phyloP scores from a whole-genome alignment of 2,888 invertebrate genomes.

The Noctua janthina region DNA sequence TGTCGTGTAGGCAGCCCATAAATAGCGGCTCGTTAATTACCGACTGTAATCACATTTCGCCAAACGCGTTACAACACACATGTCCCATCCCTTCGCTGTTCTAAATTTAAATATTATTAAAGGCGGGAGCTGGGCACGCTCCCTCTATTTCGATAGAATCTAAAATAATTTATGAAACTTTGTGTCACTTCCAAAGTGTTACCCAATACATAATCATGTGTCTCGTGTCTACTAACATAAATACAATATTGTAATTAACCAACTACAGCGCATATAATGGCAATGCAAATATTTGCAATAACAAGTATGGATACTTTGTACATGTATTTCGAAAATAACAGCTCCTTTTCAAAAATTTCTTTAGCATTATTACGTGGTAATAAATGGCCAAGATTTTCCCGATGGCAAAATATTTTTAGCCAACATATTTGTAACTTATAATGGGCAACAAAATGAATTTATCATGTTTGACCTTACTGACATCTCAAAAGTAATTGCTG shows the following conservation, averaged over 20 bases:
- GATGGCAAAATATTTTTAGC: not conserved
- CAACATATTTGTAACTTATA: not conserved
- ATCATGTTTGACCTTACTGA: not conserved
- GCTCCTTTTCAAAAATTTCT: not conserved
- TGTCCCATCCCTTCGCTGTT: constrained; percentile 90
- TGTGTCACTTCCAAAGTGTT: constrained; percentile 68
- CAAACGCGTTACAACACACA: constrained; percentile 90
- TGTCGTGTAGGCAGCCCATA: constrained; percentile 74
- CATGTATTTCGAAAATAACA: constrained; percentile 22
- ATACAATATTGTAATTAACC: constrained; percentile 50
- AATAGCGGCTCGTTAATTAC: constrained; percentile 89
- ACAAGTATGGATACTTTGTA: constrained; percentile 19
- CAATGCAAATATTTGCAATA: constrained; percentile 46
- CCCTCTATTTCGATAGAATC: constrained; percentile 83
- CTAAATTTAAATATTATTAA: constrained; percentile 89
- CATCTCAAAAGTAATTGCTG: constrained; percentile 15
- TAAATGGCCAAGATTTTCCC: constrained; percentile 1
- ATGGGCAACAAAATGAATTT: not conserved
- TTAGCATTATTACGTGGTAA: not conserved
- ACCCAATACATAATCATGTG: constrained; percentile 50
- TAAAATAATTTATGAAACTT: constrained; percentile 86
- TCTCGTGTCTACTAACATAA: constrained; percentile 44
- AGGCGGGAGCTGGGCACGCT: constrained; percentile 86
- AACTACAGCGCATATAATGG: constrained; percentile 38
- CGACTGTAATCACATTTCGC: constrained; percentile 90